phyloP scores from a whole-genome alignment of 1,140 invertebrate species.

The Drosophila obscura region DNA sequence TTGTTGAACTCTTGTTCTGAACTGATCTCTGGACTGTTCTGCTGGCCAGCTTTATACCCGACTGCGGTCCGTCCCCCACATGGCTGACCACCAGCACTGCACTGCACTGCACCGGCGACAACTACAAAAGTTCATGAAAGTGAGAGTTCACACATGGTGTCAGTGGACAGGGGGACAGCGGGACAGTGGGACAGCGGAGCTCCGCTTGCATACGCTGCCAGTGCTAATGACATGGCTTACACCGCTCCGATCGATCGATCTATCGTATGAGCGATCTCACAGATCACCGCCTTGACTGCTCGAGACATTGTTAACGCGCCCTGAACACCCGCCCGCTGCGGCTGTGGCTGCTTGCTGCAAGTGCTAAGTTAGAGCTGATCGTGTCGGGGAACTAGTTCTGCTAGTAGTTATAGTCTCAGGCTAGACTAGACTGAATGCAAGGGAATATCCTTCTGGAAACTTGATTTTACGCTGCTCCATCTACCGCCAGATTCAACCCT shows the following conservation, averaged over 20 bases:
- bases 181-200: slow-evolving; percentile 22
- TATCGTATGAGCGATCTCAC: slow-evolving; percentile 16
- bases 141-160: slow-evolving; percentile 61
- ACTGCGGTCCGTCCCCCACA: slow-evolving; percentile 43
- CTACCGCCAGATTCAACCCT: no score
- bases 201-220: slow-evolving; percentile 70
- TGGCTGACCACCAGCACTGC: neutral
- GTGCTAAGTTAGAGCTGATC: no score
- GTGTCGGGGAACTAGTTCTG: no score
- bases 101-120: neutral
- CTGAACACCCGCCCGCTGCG: no score
- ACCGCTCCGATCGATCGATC: slow-evolving; percentile 9
- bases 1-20: slow-evolving; percentile 78
- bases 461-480: no score
- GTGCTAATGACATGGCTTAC: slow-evolving; percentile 60
- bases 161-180: slow-evolving; percentile 21
- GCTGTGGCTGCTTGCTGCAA: no score
- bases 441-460: no score
- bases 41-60: slow-evolving; percentile 67
- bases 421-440: no score
- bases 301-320: neutral
- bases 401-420: no score
- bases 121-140: slow-evolving; percentile 69
- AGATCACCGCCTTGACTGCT: slow-evolving; percentile 20
- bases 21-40: slow-evolving; percentile 59